These are phyloP conservation scores for Drosophila atroscutellata DNA, from an alignment of 2,888 invertebrate genomes.

Conservation along the genomic window DNA sequence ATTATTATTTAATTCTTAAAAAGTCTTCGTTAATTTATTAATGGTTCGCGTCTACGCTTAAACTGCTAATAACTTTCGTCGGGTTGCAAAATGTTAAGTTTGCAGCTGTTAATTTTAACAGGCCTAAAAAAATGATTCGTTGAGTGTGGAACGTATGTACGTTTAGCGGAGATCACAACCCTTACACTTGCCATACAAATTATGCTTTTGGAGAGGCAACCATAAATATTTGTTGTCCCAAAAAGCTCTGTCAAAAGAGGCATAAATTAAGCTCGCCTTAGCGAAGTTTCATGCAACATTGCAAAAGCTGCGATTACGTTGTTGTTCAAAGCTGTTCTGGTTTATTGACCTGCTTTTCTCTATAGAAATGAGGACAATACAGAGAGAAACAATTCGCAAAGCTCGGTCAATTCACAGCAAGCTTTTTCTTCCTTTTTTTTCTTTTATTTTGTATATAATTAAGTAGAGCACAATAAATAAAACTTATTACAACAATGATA, in stretches of 20 bases:
- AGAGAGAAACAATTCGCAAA: background rate
- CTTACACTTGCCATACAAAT: background rate
- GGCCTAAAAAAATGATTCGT: slow-evolving; percentile 4
- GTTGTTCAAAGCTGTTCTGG: slow-evolving; percentile 21
- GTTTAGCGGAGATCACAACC: slow-evolving; percentile 1
- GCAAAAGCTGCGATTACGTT: background rate
- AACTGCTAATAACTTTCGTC: background rate
- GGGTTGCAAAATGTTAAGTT: background rate
- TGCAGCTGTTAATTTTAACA: background rate
- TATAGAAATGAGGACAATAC: background rate
- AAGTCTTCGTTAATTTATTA: background rate
- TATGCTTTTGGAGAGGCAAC: background rate
- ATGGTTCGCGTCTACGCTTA: slow-evolving; percentile 1
- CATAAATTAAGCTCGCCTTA: slow-evolving; percentile 21
- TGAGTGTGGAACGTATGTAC: slow-evolving; percentile 32
- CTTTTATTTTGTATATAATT: slow-evolving; percentile 19
- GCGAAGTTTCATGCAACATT: background rate
- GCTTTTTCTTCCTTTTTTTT: too few species aligned
- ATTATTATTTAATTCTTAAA: too few species aligned
- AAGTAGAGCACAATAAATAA: slow-evolving; percentile 41
- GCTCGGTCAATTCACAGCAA: background rate
- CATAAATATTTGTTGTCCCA: slow-evolving; percentile 33
- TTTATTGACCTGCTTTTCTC: slow-evolving; percentile 51
- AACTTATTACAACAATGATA: slow-evolving; percentile 35
- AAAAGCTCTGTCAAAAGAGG: slow-evolving; percentile 36